Evolutionary conservation across 2,888 invertebrate genomes (phyloP).

Genomic region (Acleris literana): DNA sequence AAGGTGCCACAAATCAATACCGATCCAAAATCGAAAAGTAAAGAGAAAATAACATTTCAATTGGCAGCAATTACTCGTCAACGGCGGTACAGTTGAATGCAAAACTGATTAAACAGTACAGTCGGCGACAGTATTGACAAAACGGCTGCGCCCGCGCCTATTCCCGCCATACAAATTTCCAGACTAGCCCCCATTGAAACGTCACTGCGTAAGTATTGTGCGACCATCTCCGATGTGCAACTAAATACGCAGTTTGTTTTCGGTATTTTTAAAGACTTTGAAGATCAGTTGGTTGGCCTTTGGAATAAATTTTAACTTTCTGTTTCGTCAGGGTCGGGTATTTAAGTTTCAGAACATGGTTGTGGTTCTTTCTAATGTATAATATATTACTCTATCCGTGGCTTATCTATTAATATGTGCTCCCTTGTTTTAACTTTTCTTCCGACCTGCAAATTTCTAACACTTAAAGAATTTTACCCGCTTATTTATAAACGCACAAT

Average conservation of each 20-base stretch:
- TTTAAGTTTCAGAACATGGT: not conserved
- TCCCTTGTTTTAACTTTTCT: too few relatives aligned
- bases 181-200: slow-evolving; percentile 75
- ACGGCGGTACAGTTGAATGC: slow-evolving; percentile 80
- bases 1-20: slow-evolving; percentile 34
- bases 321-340: not conserved
- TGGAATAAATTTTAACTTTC: too few relatives aligned
- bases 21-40: slow-evolving; percentile 42
- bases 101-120: slow-evolving; percentile 76
- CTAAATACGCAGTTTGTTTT: slow-evolving; percentile 20
- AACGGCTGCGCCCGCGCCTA: slow-evolving; percentile 70
- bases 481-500: too few relatives aligned
- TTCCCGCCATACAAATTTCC: slow-evolving; percentile 74
- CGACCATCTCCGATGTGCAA: slow-evolving; percentile 53
- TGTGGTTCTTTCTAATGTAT: too few relatives aligned
- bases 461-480: too few relatives aligned
- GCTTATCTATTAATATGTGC: too few relatives aligned
- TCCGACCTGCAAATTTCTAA: too few relatives aligned
- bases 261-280: slow-evolving; percentile 22
- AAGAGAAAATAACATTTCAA: slow-evolving; percentile 70
- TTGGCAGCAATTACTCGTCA: slow-evolving; percentile 80
- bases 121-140: slow-evolving; percentile 77
- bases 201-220: slow-evolving; percentile 71
- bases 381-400: too few relatives aligned
- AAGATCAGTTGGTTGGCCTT: slow-evolving; percentile 4